Conservation (phyloP, 2,113 vertebrate genomes). For the Nannobrachium achirus region DNA sequence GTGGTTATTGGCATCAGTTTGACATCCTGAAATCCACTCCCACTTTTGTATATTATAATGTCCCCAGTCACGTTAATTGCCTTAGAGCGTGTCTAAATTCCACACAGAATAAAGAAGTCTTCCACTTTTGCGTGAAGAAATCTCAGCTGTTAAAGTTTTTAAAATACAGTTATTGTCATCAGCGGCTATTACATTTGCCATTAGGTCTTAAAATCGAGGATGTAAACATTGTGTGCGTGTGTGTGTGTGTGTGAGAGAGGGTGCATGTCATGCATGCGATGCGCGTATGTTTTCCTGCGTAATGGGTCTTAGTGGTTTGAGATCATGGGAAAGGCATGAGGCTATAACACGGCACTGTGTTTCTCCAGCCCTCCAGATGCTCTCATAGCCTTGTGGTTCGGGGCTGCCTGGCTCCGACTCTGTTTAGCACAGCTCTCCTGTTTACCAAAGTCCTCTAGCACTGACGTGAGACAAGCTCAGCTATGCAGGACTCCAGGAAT, state of each 20-base stretch:
- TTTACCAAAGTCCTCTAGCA: conserved; percentile 40
- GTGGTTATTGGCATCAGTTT: neutral
- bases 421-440: conserved; percentile 46
- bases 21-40: neutral
- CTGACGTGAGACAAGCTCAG: conserved; percentile 18
- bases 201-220: conserved; percentile 9
- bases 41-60: neutral
- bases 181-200: neutral
- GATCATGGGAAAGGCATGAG: conserved; percentile 75
- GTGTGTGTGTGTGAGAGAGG: conserved; percentile 30
- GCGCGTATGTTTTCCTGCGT: conserved; percentile 45
- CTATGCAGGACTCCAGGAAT: conserved; percentile 30
- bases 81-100: neutral
- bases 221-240: conserved; percentile 18
- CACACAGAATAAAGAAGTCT: too few species aligned
- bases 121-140: neutral
- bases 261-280: conserved; percentile 38
- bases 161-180: neutral
- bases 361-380: conserved; percentile 66
- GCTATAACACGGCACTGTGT: conserved; percentile 49
- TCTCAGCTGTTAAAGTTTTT: neutral
- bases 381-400: conserved; percentile 60
- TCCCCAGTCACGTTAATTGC: neutral
- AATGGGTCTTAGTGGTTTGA: conserved; percentile 61
- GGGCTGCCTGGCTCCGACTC: conserved; percentile 52